A percentile compares a stretch with the other conserved stretches of the same genome.
Conservation (phyloP, 2,113 vertebrate genomes). For the Syngnathus scovelli region DNA sequence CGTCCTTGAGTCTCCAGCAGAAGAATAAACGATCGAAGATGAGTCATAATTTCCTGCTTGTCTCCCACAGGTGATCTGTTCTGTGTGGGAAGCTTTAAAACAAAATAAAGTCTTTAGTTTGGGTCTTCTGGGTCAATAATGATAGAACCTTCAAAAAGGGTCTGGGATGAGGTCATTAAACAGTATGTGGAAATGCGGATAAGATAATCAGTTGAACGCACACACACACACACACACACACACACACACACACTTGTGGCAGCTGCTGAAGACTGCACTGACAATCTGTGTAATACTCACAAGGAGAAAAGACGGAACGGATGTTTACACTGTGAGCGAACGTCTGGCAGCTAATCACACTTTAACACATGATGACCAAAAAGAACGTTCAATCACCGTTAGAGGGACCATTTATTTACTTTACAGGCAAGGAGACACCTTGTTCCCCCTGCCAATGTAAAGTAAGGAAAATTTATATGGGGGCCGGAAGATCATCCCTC, state of each 20-base stretch:
- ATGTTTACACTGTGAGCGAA: slow-evolving; percentile 10
- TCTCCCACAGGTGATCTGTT: slow-evolving; percentile 45
- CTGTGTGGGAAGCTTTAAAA: slow-evolving; percentile 15
- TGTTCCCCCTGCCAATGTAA: background rate
- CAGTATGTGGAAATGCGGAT: slow-evolving; percentile 31
- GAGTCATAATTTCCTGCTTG: slow-evolving; percentile 49
- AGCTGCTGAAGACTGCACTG: slow-evolving; percentile 5
- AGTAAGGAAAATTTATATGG: background rate
- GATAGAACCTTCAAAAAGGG: background rate
- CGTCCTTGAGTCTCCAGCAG: background rate
- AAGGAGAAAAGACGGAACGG: background rate
- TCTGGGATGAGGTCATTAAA: slow-evolving; percentile 27
- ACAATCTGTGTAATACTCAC: background rate
- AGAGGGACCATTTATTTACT: background rate
- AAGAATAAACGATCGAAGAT: slow-evolving; percentile 4
- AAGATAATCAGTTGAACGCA: background rate
- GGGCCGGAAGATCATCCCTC: background rate
- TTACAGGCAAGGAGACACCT: background rate
- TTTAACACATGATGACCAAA: background rate
- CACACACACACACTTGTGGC: slow-evolving; percentile 13
- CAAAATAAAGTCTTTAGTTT: background rate
- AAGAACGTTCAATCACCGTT: background rate
- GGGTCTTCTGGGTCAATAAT: slow-evolving; percentile 9
- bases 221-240: background rate
- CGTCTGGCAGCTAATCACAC: slow-evolving; percentile 3